A percentile compares a stretch with the other conserved stretches of the same genome.
These are phyloP conservation scores for Leptodactylus fallax DNA, from an alignment of 2,797 vertebrate genomes.

Conservation along the genomic window DNA sequence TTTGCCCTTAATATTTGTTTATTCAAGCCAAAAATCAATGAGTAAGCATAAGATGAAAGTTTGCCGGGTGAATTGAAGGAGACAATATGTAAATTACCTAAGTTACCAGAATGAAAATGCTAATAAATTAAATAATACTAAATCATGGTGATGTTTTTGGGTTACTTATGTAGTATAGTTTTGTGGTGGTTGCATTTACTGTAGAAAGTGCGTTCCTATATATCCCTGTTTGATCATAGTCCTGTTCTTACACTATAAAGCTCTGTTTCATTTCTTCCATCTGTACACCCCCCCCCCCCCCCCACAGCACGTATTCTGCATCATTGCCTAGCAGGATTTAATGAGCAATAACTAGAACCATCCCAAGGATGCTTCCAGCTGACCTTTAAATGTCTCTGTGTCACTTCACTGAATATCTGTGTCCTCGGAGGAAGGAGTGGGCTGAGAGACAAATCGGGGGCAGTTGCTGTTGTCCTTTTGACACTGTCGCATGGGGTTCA, in stretches of 20 bases:
- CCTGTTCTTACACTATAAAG: neutral
- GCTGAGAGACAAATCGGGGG: neutral
- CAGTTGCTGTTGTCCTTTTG: constrained; percentile 26
- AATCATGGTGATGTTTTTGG: no score
- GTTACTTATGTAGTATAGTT: neutral
- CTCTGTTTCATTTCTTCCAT: neutral
- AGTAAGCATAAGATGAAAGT: no score
- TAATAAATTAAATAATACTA: no score
- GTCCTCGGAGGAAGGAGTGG: constrained; percentile 14
- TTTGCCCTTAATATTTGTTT: neutral
- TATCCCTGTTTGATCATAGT: constrained; percentile 1
- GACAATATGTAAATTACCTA: no score
- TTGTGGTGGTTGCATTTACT: neutral
- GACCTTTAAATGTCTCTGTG: constrained; percentile 59
- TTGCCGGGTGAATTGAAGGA: no score
- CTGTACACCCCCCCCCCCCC: neutral
- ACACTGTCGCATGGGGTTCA: neutral
- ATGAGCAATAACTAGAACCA: constrained; percentile 36
- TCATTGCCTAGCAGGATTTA: constrained; percentile 35
- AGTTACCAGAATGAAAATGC: no score
- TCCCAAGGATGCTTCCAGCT: constrained; percentile 44
- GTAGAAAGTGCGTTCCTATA: neutral
- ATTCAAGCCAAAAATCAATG: no score
- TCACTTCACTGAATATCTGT: constrained; percentile 52
- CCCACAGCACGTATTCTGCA: constrained; percentile 19